phyloP scores from a whole-genome alignment of 1,140 invertebrate species.

The Steinernema khuongi region DNA sequence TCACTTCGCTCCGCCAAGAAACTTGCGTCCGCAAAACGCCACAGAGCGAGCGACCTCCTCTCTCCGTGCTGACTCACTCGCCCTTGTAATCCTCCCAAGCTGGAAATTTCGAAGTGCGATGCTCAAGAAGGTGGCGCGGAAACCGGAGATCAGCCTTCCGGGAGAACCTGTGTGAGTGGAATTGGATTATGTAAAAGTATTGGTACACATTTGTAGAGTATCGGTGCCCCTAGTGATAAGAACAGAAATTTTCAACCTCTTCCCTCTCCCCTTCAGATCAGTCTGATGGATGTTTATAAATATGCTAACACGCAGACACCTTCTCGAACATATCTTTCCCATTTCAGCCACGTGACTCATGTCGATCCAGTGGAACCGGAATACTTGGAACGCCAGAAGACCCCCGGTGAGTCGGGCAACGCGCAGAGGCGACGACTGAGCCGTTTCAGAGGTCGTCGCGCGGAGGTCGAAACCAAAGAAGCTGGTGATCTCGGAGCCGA shows the following conservation, averaged over 20 bases:
- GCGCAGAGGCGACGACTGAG: background rate
- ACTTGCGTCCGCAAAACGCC: background rate
- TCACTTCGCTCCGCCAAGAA: background rate
- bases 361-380: background rate
- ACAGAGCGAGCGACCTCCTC: background rate
- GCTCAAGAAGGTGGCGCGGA: background rate
- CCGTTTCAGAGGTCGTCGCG: background rate
- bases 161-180: background rate
- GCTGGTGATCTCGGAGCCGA: background rate
- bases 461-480: background rate
- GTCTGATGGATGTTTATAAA: too few relatives aligned
- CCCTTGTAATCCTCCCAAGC: background rate
- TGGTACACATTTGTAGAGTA: too few relatives aligned
- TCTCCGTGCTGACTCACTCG: background rate
- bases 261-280: too few relatives aligned
- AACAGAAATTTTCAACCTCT: too few relatives aligned
- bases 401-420: background rate
- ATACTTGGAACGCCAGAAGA: slow-evolving; percentile 2
- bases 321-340: background rate
- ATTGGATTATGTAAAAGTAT: background rate
- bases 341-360: background rate
- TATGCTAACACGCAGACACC: too few relatives aligned
- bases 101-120: background rate
- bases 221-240: too few relatives aligned
- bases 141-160: background rate